Conservation (phyloP, 2,113 vertebrate genomes). For the Brachyhypopomus occidentalis region DNA sequence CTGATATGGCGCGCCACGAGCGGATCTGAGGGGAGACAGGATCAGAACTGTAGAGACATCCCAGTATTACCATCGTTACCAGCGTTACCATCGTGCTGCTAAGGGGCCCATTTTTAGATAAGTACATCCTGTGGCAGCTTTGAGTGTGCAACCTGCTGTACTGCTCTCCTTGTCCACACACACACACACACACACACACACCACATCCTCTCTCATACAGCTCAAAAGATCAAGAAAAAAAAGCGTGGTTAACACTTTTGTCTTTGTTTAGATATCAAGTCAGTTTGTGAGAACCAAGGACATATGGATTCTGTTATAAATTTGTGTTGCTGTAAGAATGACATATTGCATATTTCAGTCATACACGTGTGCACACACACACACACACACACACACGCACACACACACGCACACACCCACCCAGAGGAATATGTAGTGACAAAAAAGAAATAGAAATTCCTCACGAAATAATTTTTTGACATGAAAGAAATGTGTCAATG, state of each 20-base stretch:
- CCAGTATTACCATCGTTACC: constrained; percentile 2
- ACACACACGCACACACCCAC: background rate
- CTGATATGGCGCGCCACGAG: background rate
- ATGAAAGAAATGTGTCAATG: background rate
- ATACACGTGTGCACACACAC: background rate
- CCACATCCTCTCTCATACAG: constrained; percentile 55
- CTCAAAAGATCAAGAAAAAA: constrained; percentile 42
- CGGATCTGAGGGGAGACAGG: background rate
- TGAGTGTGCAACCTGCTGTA: constrained; percentile 49
- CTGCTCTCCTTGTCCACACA: constrained; percentile 45
- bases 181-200: constrained; percentile 34
- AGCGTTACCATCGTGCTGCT: constrained; percentile 2
- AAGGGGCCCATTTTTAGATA: constrained; percentile 56
- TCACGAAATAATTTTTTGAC: constrained; percentile 2
- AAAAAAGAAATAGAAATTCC: background rate
- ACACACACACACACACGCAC: background rate
- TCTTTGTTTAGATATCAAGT: constrained; percentile 36
- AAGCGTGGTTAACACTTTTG: constrained; percentile 46
- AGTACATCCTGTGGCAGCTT: constrained; percentile 56
- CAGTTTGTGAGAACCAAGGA: constrained; percentile 36
- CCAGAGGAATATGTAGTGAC: constrained; percentile 26
- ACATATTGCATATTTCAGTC: constrained; percentile 3
- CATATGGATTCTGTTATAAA: constrained; percentile 32
- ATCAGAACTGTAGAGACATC: constrained; percentile 12
- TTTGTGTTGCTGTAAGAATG: constrained; percentile 4